phyloP scores from a whole-genome alignment of 2,888 invertebrate genomes.

The Siphlonurus alternatus region DNA sequence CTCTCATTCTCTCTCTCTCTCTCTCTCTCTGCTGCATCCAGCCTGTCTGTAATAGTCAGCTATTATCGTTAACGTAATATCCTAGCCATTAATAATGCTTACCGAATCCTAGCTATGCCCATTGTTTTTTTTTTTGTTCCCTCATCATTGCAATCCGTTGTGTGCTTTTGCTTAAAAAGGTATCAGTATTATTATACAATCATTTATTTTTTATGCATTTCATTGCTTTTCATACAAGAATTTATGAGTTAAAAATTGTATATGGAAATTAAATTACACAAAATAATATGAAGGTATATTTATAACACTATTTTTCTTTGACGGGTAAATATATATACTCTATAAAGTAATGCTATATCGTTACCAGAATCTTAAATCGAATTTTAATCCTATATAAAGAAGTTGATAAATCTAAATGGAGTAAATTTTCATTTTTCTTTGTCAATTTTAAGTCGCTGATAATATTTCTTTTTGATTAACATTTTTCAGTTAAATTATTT shows the following conservation, averaged over 20 bases:
- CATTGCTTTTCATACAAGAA: background rate
- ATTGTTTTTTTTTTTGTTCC: background rate
- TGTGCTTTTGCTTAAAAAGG: background rate
- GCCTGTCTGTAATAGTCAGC: background rate
- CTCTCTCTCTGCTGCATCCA: background rate
- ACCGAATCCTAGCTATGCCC: background rate
- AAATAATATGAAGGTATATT: too few relatives aligned
- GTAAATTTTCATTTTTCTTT: background rate
- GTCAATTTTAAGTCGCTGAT: background rate
- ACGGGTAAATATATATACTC: too few relatives aligned
- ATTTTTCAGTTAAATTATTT: too few relatives aligned
- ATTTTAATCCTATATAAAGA: too few relatives aligned
- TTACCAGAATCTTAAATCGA: too few relatives aligned
- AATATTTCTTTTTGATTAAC: background rate
- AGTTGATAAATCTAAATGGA: too few relatives aligned
- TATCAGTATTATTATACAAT: background rate
- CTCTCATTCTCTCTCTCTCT: background rate
- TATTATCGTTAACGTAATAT: constrained; percentile 2
- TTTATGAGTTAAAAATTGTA: background rate
- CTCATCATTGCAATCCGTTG: background rate
- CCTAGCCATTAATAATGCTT: background rate
- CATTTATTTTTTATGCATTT: background rate
- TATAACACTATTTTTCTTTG: too few relatives aligned
- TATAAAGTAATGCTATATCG: too few relatives aligned
- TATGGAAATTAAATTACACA: background rate